phyloP scores from a whole-genome alignment of 1,140 invertebrate species.

The Capitella teleta region DNA sequence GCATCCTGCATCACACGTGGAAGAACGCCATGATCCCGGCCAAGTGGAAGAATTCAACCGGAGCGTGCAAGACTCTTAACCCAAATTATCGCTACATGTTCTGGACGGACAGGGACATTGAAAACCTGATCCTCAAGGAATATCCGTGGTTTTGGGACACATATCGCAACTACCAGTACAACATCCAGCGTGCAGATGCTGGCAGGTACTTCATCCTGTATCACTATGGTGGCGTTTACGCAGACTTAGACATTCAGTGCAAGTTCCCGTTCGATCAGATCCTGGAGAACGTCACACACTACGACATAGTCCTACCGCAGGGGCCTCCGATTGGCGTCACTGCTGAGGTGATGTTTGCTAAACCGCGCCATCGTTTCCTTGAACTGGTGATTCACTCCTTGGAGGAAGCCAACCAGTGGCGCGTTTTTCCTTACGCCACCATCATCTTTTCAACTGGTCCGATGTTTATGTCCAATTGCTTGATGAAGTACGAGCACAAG shows the following conservation, averaged over 20 bases:
- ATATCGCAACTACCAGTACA: conserved; percentile 3
- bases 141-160: conserved; percentile 5
- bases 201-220: conserved; percentile 2
- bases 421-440: conserved; percentile 4
- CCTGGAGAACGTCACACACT: background rate
- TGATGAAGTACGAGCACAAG: background rate
- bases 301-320: conserved; percentile 1
- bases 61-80: background rate
- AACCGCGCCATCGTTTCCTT: conserved; percentile 2
- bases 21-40: background rate
- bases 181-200: conserved; percentile 6
- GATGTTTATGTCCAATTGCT: conserved; percentile 4
- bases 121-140: background rate
- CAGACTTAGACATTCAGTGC: conserved; percentile 6
- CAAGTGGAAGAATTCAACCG: background rate
- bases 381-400: background rate
- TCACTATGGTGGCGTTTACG: conserved; percentile 8
- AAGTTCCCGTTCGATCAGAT: background rate
- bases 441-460: conserved; percentile 8
- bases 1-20: background rate
- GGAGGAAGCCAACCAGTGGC: background rate
- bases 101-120: conserved; percentile 6
- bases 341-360: conserved; percentile 1
- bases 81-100: conserved; percentile 2
- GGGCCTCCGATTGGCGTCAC: conserved; percentile 2